Base-by-base conservation (phyloP, 2,888 invertebrate genomes). In the Cryptus viduatorius region DNA sequence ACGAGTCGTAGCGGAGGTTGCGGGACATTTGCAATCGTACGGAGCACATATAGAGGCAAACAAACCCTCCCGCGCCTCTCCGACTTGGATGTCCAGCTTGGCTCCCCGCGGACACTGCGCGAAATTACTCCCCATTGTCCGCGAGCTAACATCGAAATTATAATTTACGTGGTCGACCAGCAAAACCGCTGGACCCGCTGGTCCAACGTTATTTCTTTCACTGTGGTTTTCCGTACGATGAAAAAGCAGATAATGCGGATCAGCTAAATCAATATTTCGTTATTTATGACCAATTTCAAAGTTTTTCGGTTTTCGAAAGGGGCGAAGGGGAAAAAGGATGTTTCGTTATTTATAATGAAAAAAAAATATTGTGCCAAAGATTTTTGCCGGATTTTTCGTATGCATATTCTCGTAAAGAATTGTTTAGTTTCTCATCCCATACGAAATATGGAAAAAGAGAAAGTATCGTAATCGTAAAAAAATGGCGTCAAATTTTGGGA, bases 61-160 rank as follows among this genome's bases (percentile, higher is more conserved):
- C 73, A 69, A 59, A 75, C 67, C 44, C 14, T 24, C 44, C 7
- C 24, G 8, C 12, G 29, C 42, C 46, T 19, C 68, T 19, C 48
- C 29, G 31, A 65, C 67, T 67, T 65, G 37, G 56, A 37, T 46
- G 56, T 73, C 37, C 16, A 77, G 69, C 56, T 75, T 78, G 46
- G 81, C 69, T 76, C 69, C 73, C 75, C 67, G 61, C 37, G 82
- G 79, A 80, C 84, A 82, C 69, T 48, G 53, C 71, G 48, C 68
- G 56, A 84, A 86, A 86, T 86, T 84, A 84, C 84, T 84, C 82
- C 72, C 83, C 69, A 82, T 83, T 86, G 85, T 83, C 67, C 78
- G 68, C 65, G 64, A 31, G 56, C 72, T 79, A 79, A 82, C 80
- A 75, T 86, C 82, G 77, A 81, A 83, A 82, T 83, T 78, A 86